Base-by-base conservation (phyloP, 2,113 vertebrate species). In the pig (Sus scrofa) region DNA sequence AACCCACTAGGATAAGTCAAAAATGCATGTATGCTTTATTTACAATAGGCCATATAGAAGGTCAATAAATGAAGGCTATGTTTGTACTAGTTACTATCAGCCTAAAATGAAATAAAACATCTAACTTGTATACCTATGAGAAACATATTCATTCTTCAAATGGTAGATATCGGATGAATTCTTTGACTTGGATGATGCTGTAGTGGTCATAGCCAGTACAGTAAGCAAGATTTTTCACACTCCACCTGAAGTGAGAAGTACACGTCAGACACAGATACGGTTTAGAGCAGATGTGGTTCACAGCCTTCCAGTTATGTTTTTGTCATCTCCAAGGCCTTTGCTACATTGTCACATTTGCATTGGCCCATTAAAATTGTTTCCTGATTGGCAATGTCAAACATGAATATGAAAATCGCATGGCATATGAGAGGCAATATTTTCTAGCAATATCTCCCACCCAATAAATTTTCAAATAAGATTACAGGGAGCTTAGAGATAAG, bases 341-440 rank as follows among this genome's bases (percentile, higher is more conserved):
- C 56, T 50, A n/a, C 0, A 0, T 44, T 13, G 20, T 85, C 67
- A 71, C 77, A 56, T 75, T 89, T 91, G 39, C 75, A 12, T 19
- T 70, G 71, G 65, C 71, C 60, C 9, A 1, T 50, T 34, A 22
- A 84, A 86, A 70, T 58, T 63, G 37, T 63, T 77, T 94, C 86
- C 68, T 89, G 27, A 74, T 95, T 77, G 63, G 91, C 78, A 84
- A 11, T 65, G 70, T 94, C 89, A 95, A 93, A 78, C 26, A 78
- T 0, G 82, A 96, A 56, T 19, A 58, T 62, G 88, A 71, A 90
- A 91, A 89, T 86, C 58, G 10, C 85, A 63, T 58, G 26, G 75
- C 58, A 71, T 89, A 84, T 20, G 79, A 89, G 60, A 81, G 39
- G 34, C 1, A 81, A 32, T 96, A 34, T 95, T 97, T 97, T 78